These are phyloP conservation scores for Stichopus chloronotus DNA, from an alignment of 35 echinoderm and acorn worm genomes.

Conservation along the genomic window DNA sequence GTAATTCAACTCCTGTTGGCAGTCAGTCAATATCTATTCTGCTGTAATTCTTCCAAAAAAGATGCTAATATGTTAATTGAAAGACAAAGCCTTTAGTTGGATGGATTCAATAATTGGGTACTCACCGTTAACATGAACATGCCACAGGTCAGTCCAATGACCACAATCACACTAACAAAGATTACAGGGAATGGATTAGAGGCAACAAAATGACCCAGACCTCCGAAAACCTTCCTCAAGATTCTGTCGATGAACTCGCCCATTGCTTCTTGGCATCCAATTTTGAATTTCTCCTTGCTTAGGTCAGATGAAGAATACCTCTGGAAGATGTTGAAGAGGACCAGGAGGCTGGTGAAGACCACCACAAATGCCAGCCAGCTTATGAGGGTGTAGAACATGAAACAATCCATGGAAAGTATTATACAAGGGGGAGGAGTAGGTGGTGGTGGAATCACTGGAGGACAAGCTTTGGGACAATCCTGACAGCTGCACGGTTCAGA, in stretches of 20 bases:
- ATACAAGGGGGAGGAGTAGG: conserved; percentile 50
- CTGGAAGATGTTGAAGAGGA: not conserved
- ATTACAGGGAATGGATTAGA: conserved; percentile 71
- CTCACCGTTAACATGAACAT: conserved; percentile 67
- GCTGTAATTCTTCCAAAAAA: no score
- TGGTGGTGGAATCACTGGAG: conserved; percentile 71
- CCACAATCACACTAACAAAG: conserved; percentile 57
- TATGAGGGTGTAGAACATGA: conserved; percentile 57
- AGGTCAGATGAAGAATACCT: not conserved
- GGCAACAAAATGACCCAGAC: conserved; percentile 69
- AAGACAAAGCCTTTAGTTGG: no score
- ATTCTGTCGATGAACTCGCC: conserved; percentile 64
- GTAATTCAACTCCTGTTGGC: no score
- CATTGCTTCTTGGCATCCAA: conserved; percentile 64
- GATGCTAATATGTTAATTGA: no score
- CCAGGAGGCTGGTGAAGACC: conserved; percentile 51
- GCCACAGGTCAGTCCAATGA: conserved; percentile 50
- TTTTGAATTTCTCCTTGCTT: conserved; percentile 12
- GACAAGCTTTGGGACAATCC: conserved; percentile 85
- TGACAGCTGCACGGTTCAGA: conserved; percentile 89
- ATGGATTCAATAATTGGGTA: not conserved
- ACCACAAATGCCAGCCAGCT: conserved; percentile 63
- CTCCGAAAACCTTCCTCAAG: conserved; percentile 63
- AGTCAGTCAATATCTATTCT: no score
- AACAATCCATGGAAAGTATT: conserved; percentile 67